Base-by-base conservation (phyloP, 1,140 invertebrate species). In the Aphaenogaster rudis region DNA sequence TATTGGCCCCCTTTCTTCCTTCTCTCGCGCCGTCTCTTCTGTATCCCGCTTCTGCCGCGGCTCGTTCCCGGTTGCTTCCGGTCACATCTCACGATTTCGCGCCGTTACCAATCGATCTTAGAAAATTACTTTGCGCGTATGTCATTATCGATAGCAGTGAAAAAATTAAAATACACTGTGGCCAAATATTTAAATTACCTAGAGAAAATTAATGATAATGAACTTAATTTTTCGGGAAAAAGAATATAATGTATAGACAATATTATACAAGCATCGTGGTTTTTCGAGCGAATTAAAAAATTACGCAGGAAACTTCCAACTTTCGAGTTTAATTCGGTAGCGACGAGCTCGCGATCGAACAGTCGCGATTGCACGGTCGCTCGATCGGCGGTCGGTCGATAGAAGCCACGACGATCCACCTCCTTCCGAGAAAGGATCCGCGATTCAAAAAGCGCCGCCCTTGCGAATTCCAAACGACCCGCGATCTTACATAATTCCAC, bases 401-500 rank as follows among this genome's bases (percentile, higher is more conserved):
- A 33, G 69, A 57, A 52, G 54, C 67, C 33, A 86, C 54, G 77
- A 81, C 86, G 76, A 76, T 63, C 15, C 67, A 63, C 74, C 78
- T 64, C 8, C 72, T 90, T 90, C 89, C 67, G 72, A 90, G 89
- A 90, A 90, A 72, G 88, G 88, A 87, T 90, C 57, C 89, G 89
- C 89, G 89, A 90, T 90, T 90, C 88, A 90, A 90, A 90, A 90
- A 90, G 89, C 74, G 86, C 88, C 89, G 86, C 79, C 48, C 72
- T 76, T 87, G 86, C 78, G 54, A 82, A 90, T 90, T 90, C 88
- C 88, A 82, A 59, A 72, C 88, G 64, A 87, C 52, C 78, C 88
- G 88, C 88, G 88, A 89, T 90, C 89, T 90, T 90, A 90, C 89
- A 89, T 90, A 90, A 90, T 90, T 90, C 66, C 74, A 78, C 88